Evolutionary conservation across 2,888 invertebrate species (phyloP).

Genomic region (Orthonevra nobilis): DNA sequence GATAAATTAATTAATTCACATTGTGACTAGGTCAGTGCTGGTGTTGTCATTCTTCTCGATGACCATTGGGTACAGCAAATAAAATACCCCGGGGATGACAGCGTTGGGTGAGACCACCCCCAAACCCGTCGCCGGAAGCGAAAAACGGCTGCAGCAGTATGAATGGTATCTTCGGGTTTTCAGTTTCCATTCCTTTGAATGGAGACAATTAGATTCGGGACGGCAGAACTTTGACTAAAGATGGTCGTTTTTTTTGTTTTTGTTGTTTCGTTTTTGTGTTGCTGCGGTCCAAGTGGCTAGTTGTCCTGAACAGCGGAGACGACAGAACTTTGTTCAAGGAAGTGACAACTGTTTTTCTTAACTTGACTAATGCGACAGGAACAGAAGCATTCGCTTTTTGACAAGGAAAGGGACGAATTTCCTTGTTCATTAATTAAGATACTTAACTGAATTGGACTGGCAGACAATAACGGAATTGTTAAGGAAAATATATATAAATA

Average conservation of each 20-base stretch:
- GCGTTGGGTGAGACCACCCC: background rate
- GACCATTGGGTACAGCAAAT: constrained; percentile 33
- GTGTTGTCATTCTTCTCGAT: constrained; percentile 44
- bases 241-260: too few species aligned
- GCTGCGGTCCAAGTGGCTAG: constrained; percentile 22
- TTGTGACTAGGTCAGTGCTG: constrained; percentile 62
- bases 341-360: constrained; percentile 50
- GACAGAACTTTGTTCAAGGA: background rate
- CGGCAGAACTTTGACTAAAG: background rate
- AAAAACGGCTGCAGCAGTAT: constrained; percentile 12
- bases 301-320: background rate
- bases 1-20: constrained; percentile 64
- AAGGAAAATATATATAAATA: too few species aligned
- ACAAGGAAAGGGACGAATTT: constrained; percentile 26
- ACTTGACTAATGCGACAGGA: constrained; percentile 45
- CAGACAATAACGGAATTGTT: too few species aligned
- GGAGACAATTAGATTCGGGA: constrained; percentile 45
- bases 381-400: constrained; percentile 42
- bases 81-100: constrained; percentile 8
- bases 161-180: constrained; percentile 26
- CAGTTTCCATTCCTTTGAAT: constrained; percentile 21
- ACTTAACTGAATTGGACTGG: constrained; percentile 15
- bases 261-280: background rate
- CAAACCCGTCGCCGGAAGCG: background rate
- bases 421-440: constrained; percentile 56